These are phyloP conservation scores for Muschampia plurimacula DNA, from an alignment of 2,888 invertebrate genomes.

Conservation along the genomic window DNA sequence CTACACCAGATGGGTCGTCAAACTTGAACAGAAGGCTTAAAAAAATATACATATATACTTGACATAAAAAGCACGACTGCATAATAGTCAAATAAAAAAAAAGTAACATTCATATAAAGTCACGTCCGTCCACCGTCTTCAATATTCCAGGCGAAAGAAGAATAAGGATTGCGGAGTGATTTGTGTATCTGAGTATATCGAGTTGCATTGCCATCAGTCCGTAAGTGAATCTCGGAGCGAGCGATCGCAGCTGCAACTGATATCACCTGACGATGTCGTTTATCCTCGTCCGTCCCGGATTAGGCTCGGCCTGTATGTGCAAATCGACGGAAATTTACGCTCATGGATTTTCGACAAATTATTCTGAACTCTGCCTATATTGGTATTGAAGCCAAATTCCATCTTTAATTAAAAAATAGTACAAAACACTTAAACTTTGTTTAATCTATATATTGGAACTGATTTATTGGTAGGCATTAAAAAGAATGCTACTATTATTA, in stretches of 20 bases:
- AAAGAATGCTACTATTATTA: background rate
- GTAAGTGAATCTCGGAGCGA: slow-evolving; percentile 68
- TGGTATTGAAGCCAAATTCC: background rate
- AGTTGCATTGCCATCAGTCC: slow-evolving; percentile 73
- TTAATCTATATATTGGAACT: background rate
- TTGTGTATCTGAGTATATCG: slow-evolving; percentile 62
- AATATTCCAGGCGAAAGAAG: slow-evolving; percentile 25
- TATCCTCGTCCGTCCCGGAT: slow-evolving; percentile 69
- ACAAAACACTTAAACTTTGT: background rate
- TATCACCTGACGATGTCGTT: slow-evolving; percentile 77
- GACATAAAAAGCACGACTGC: too few relatives aligned
- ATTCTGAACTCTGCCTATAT: slow-evolving; percentile 1
- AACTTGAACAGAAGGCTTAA: too few relatives aligned
- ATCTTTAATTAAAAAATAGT: background rate
- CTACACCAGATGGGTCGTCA: too few relatives aligned
- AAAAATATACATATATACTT: too few relatives aligned
- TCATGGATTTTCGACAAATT: slow-evolving; percentile 34
- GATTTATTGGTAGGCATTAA: background rate
- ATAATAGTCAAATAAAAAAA: background rate
- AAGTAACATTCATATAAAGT: background rate
- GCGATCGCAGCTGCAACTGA: slow-evolving; percentile 71
- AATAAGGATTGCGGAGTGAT: slow-evolving; percentile 54
- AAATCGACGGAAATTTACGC: slow-evolving; percentile 64
- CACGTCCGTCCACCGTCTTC: background rate
- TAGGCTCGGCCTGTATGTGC: slow-evolving; percentile 57